Evolutionary conservation across 2,888 invertebrate species (phyloP), one percentile per base, ranked within the genome.

Genomic region (Melolontha melolontha): DNA sequence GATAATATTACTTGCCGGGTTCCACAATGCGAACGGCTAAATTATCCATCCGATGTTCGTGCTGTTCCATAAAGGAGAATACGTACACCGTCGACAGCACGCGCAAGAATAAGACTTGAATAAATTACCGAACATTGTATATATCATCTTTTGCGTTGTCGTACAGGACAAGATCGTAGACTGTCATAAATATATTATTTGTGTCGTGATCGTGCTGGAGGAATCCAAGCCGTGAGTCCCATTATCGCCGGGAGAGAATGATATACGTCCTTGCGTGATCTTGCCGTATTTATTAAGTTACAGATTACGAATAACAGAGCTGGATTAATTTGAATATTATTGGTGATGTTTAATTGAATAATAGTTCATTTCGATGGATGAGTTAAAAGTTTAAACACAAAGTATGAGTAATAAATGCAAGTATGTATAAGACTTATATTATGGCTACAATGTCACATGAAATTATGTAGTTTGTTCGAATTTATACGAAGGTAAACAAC

Each of bases 71-170:
- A 39, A 17, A 17, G 16, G 54, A 34, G 6, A 34, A 54, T 40
- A 54, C 54, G 40, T 40, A 40, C 17, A 17, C 16, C 17, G 40
- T 40, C 17, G 54, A 40, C 54, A 54, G 40, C 54, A 54, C 54
- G 54, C 54, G 54, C 40, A 40, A 10, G 40, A 40, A 54, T 54
- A 54, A 54, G 54, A 40, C 54, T 54, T 54, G 54, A 54, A 54
- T 54, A 54, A 54, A 54, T 54, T 54, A 54, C 40, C 40, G 54
- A 54, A 54, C 54, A 40, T 54, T 54, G 54, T 40, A n/a, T 17
- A 54, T 54, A 54, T 54, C 54, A 54, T 54, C 40, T 39, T 54
- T 54, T 17, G 40, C 40, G 40, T 17, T 17, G 54, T 17, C 11
- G 40, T 40, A 40, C 54, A 40, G 34, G 34, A 34, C 34, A 44